Percentiles rank a stretch among this genome's conserved stretches.
Conservation (phyloP, 2,888 invertebrate species). For the Myopa testacea region DNA sequence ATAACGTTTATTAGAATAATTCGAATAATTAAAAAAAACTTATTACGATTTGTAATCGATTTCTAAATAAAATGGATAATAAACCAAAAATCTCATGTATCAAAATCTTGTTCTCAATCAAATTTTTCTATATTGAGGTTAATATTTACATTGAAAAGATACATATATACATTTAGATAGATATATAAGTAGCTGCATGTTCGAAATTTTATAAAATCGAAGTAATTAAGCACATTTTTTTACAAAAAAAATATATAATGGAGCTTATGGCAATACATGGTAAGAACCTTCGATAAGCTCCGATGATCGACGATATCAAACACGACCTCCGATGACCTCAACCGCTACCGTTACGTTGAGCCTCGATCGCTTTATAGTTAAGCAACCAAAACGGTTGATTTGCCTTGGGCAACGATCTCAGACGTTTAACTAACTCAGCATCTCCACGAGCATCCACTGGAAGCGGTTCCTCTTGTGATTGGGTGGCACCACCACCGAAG, state of each 20-base stretch:
- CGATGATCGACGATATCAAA: too few species aligned
- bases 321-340: too few species aligned
- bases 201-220: background rate
- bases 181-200: background rate
- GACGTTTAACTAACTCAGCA: conserved; percentile 72
- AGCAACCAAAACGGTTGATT: conserved; percentile 80
- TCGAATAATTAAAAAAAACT: background rate
- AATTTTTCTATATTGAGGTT: too few species aligned
- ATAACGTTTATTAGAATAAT: background rate
- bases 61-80: background rate
- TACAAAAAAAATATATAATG: background rate
- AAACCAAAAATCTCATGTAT: too few species aligned
- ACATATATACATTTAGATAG: background rate
- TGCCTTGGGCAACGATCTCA: conserved; percentile 75
- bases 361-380: conserved; percentile 77
- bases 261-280: too few species aligned
- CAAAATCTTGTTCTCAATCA: too few species aligned
- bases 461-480: conserved; percentile 53
- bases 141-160: too few species aligned
- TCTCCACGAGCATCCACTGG: conserved; percentile 79
- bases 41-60: background rate
- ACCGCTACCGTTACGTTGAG: conserved; percentile 67
- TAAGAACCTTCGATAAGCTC: too few species aligned
- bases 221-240: background rate
- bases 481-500: conserved; percentile 62